Percentiles rank a stretch among this genome's conserved stretches.
These are phyloP conservation scores for Pantala flavescens DNA, from an alignment of 1,140 invertebrate genomes.

Conservation along the genomic window DNA sequence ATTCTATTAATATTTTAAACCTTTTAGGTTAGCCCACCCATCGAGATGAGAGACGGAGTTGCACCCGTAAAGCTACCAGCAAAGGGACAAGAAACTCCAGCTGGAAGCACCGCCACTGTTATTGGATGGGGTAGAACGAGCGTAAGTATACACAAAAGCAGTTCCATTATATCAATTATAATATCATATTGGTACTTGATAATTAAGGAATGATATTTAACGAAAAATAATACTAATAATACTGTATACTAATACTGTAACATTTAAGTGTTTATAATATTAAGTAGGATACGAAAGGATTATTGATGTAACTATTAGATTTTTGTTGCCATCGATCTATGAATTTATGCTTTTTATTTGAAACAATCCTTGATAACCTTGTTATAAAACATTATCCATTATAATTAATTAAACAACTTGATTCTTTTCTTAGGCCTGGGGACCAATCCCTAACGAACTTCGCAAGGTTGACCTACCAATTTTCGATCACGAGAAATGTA, in stretches of 20 bases:
- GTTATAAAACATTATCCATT: neutral
- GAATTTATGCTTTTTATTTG: too few species aligned
- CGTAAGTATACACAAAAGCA: neutral
- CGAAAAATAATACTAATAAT: neutral
- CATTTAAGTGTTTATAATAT: too few species aligned
- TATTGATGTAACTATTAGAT: neutral
- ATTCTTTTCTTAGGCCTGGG: neutral
- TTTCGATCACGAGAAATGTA: neutral
- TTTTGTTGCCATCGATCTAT: neutral
- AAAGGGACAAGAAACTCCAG: constrained; percentile 30
- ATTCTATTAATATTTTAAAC: too few species aligned
- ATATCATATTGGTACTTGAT: too few species aligned
- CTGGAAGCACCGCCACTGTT: constrained; percentile 25
- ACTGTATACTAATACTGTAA: too few species aligned
- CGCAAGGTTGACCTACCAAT: neutral
- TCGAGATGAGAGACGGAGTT: constrained; percentile 42
- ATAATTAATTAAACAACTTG: neutral
- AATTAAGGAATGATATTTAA: neutral
- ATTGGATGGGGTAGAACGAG: constrained; percentile 38
- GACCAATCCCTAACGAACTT: neutral
- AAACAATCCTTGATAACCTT: too few species aligned
- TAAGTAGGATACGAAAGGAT: neutral
- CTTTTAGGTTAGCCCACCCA: constrained; percentile 35
- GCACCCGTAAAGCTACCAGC: constrained; percentile 38
- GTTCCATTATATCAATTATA: too few species aligned